These are phyloP conservation scores for Heliconius hermathena DNA, from an alignment of 1,140 invertebrate species.

Conservation along the genomic window DNA sequence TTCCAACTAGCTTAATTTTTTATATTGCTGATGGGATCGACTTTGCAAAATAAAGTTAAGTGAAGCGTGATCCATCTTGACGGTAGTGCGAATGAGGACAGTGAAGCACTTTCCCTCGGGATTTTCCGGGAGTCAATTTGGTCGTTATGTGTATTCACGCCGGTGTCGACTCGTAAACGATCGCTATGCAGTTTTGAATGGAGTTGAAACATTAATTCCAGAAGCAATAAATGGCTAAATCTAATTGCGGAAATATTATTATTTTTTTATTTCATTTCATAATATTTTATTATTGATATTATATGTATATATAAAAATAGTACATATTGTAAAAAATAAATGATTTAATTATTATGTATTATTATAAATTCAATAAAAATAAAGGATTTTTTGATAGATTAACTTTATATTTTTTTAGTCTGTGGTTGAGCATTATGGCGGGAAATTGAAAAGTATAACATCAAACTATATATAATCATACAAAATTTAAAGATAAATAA, in stretches of 20 bases:
- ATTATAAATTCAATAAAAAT: too few species aligned
- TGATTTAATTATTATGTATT: too few species aligned
- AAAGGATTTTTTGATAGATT: too few species aligned
- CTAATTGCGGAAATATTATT: not conserved
- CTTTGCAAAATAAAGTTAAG: slow-evolving; percentile 7
- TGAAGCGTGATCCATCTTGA: slow-evolving; percentile 23
- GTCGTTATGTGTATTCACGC: slow-evolving; percentile 35
- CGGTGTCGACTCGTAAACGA: slow-evolving; percentile 40
- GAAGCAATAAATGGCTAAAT: slow-evolving; percentile 25
- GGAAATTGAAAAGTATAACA: too few species aligned
- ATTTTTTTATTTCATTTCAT: not conserved
- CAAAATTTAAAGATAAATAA: too few species aligned
- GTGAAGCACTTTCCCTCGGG: slow-evolving; percentile 33
- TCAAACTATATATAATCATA: too few species aligned
- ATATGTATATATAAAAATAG: not conserved
- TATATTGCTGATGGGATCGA: not conserved
- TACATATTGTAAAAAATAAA: not conserved
- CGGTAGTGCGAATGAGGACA: slow-evolving; percentile 14
- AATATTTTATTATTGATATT: not conserved
- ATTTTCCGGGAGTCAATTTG: slow-evolving; percentile 34
- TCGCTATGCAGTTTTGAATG: slow-evolving; percentile 33
- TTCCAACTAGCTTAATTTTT: not conserved
- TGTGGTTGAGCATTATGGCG: too few species aligned
- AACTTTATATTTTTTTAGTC: too few species aligned
- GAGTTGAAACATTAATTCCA: slow-evolving; percentile 32